Evolutionary conservation across 2,888 invertebrate genomes (phyloP).

Genomic region (Autographa gamma): DNA sequence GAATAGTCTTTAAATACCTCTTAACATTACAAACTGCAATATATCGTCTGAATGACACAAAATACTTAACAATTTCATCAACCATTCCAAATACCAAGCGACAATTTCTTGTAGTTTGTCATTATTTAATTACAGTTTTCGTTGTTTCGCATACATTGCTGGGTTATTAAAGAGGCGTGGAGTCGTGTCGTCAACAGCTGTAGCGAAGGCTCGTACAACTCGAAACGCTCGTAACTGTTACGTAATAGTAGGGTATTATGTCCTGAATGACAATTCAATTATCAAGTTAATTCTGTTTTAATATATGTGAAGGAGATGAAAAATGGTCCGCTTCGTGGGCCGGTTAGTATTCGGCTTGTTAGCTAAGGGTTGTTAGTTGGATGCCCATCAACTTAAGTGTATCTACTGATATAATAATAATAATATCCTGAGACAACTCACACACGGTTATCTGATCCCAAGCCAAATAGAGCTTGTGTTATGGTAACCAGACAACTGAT

Average conservation of each 20-base stretch:
- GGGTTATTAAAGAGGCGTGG: slow-evolving; percentile 2
- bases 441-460: too few relatives aligned
- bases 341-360: neutral
- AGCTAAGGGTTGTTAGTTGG: too few relatives aligned
- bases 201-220: neutral
- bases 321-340: neutral
- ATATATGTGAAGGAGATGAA: neutral
- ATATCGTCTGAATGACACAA: neutral
- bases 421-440: too few relatives aligned
- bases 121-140: neutral
- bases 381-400: too few relatives aligned
- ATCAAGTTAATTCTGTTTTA: neutral
- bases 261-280: neutral
- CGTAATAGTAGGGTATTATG: neutral
- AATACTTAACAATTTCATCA: neutral
- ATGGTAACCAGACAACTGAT: too few relatives aligned
- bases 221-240: neutral
- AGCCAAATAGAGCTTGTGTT: too few relatives aligned
- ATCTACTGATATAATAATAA: too few relatives aligned
- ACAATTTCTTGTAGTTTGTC: neutral
- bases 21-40: neutral
- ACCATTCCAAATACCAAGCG: neutral
- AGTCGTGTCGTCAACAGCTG: neutral
- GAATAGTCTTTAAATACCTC: neutral
- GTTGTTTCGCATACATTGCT: slow-evolving; percentile 14